Evolutionary conservation across 2,113 vertebrate genomes (phyloP).

Genomic region (Phalacrocorax aristotelis): DNA sequence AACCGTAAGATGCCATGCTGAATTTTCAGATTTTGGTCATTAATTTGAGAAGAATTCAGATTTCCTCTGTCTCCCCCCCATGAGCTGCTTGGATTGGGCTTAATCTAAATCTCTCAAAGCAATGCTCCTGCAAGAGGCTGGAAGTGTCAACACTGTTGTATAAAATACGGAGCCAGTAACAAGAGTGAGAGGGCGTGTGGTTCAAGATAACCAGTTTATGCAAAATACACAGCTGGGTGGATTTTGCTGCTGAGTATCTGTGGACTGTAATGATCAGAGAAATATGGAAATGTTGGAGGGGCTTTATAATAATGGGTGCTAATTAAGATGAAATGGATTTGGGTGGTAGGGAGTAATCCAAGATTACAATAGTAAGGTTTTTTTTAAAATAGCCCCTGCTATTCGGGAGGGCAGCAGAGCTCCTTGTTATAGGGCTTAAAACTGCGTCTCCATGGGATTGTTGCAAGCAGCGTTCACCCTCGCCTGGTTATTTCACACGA

Average conservation of each 20-base stretch:
- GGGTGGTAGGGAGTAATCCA: constrained; percentile 28
- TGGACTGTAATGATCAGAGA: neutral
- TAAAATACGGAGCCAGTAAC: neutral
- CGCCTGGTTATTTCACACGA: neutral
- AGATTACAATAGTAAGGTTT: neutral
- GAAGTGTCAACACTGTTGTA: neutral
- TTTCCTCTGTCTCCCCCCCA: neutral
- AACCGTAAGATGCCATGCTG: neutral
- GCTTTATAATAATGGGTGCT: neutral
- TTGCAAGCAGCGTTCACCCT: fast-evolving
- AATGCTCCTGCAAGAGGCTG: neutral
- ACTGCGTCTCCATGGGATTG: neutral
- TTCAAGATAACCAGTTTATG: constrained; percentile 51
- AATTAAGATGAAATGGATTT: constrained; percentile 37
- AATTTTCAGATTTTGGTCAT: neutral
- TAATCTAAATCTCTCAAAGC: constrained; percentile 12
- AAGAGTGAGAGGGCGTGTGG: neutral
- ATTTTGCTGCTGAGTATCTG: neutral
- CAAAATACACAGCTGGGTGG: constrained; percentile 16
- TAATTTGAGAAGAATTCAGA: neutral
- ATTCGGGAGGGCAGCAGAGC: constrained; percentile 1
- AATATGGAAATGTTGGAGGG: neutral
- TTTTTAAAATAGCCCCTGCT: neutral
- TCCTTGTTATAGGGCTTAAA: neutral
- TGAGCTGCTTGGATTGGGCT: neutral